Percentiles rank a stretch among this genome's conserved stretches.
Conservation (phyloP, 2,888 invertebrate species). For the Chrysolina haemoptera region DNA sequence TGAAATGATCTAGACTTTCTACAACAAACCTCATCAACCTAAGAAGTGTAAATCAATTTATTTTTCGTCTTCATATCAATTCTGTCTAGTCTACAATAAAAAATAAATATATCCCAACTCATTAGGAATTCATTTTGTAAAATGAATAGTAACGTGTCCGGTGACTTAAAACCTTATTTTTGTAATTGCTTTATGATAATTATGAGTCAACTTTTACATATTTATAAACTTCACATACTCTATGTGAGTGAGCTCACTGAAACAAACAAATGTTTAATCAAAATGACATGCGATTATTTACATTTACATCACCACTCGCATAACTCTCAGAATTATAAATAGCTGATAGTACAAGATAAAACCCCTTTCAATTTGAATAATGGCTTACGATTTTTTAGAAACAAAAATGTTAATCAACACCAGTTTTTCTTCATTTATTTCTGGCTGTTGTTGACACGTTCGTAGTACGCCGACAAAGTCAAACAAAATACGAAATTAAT, state of each 20-base stretch:
- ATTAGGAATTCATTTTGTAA: not conserved
- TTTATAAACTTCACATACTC: not conserved
- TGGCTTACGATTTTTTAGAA: constrained; percentile 32
- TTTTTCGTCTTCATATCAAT: no score
- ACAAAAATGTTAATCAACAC: constrained; percentile 35
- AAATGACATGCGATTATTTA: constrained; percentile 14
- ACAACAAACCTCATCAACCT: no score
- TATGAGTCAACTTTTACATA: not conserved
- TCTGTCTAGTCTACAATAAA: no score
- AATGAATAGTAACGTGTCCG: no score
- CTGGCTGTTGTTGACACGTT: constrained; percentile 41
- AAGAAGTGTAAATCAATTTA: no score
- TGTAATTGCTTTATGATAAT: constrained; percentile 1
- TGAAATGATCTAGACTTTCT: no score
- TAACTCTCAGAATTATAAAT: constrained; percentile 16
- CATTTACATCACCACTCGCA: constrained; percentile 14
- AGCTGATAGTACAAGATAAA: constrained; percentile 26
- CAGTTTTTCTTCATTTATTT: constrained; percentile 40
- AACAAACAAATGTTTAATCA: constrained; percentile 5
- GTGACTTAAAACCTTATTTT: no score
- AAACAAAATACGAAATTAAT: constrained; percentile 44
- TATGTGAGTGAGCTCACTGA: not conserved
- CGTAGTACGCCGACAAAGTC: constrained; percentile 41
- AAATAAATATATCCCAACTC: not conserved
- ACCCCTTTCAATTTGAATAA: constrained; percentile 40